Evolutionary conservation across 2,888 invertebrate genomes (phyloP).

Genomic region (Drosophila emarginata): DNA sequence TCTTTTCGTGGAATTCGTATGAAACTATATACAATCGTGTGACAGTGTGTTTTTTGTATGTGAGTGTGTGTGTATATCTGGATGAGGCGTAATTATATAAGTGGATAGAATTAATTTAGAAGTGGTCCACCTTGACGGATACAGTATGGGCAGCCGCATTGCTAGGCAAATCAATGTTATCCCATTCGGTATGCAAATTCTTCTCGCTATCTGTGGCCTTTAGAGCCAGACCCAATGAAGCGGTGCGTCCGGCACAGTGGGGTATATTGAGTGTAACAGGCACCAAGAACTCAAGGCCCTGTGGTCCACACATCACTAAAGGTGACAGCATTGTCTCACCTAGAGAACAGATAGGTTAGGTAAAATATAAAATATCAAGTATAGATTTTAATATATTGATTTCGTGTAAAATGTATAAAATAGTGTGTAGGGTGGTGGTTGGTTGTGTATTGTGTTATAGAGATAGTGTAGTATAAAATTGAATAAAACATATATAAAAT

Average conservation of each 20-base stretch:
- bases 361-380: not conserved
- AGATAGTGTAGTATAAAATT: slow-evolving; percentile 1
- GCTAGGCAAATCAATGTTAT: slow-evolving; percentile 91
- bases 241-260: slow-evolving; percentile 90
- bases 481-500: not conserved
- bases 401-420: not conserved
- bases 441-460: slow-evolving; percentile 7
- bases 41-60: slow-evolving; percentile 20
- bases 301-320: slow-evolving; percentile 98
- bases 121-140: slow-evolving; percentile 95
- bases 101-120: slow-evolving; percentile 83
- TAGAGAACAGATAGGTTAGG: slow-evolving; percentile 73
- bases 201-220: slow-evolving; percentile 92
- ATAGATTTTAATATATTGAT: not conserved
- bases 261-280: slow-evolving; percentile 96
- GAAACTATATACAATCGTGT: slow-evolving; percentile 59
- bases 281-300: slow-evolving; percentile 93
- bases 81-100: slow-evolving; percentile 30
- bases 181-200: slow-evolving; percentile 92
- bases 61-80: slow-evolving; percentile 15
- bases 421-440: not conserved
- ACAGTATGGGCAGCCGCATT: slow-evolving; percentile 93
- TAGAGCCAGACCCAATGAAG: slow-evolving; percentile 89
- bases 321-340: slow-evolving; percentile 97
- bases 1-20: slow-evolving; percentile 55